Conservation (phyloP, 2,113 vertebrate genomes). For the Manacus vitellinus region DNA sequence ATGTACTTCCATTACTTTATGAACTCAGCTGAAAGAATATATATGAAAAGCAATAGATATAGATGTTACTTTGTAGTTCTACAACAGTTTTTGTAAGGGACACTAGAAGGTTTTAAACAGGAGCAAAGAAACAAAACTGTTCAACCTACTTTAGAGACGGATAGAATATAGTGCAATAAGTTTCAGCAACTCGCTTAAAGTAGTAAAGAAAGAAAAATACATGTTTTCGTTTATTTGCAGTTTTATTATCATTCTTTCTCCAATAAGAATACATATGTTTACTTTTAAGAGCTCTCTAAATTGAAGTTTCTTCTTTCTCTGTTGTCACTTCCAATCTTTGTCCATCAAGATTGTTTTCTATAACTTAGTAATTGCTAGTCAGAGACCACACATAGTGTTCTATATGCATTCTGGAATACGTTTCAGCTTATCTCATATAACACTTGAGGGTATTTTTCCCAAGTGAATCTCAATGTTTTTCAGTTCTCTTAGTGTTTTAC, state of each 20-base stretch:
- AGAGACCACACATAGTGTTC: slow-evolving; percentile 29
- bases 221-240: not conserved
- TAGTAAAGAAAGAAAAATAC: not conserved
- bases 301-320: not conserved
- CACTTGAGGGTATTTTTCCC: slow-evolving; percentile 41
- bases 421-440: slow-evolving; percentile 29
- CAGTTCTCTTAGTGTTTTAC: slow-evolving; percentile 31
- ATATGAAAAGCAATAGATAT: not conserved
- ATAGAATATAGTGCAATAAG: not conserved
- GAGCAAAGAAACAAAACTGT: not conserved
- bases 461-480: slow-evolving; percentile 38
- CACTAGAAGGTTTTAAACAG: not conserved
- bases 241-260: not conserved
- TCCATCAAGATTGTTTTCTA: slow-evolving; percentile 2
- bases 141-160: not conserved
- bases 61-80: not conserved
- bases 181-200: not conserved
- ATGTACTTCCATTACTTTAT: not conserved
- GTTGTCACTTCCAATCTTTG: slow-evolving; percentile 35
- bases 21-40: not conserved
- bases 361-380: slow-evolving; percentile 15
- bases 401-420: slow-evolving; percentile 22
- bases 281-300: not conserved
- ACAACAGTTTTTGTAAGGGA: not conserved
- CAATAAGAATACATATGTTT: not conserved